These are phyloP conservation scores for Tribolium madens DNA, from an alignment of 1,140 invertebrate genomes.

Conservation along the genomic window DNA sequence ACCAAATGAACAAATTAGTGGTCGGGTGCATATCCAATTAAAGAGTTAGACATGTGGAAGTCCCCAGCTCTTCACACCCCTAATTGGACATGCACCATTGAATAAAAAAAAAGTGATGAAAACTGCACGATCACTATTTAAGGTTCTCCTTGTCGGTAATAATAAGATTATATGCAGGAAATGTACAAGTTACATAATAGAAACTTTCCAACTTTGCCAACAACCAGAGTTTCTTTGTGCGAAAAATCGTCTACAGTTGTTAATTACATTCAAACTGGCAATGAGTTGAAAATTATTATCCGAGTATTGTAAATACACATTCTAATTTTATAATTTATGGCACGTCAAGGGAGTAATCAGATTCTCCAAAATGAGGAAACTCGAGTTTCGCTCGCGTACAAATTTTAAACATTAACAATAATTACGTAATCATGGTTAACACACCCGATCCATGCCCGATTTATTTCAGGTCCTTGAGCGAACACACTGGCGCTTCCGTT, in stretches of 20 bases:
- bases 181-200: conserved; percentile 29
- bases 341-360: conserved; percentile 24
- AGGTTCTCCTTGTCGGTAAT: conserved; percentile 4
- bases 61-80: not conserved
- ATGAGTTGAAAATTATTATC: conserved; percentile 38
- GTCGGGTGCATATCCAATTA: conserved; percentile 4
- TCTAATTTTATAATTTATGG: conserved; percentile 37
- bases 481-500: conserved; percentile 36
- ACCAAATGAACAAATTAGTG: conserved; percentile 6
- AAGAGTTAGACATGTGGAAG: not conserved
- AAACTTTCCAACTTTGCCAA: conserved; percentile 31
- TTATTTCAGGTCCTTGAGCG: conserved; percentile 12
- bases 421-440: conserved; percentile 5
- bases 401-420: conserved; percentile 15
- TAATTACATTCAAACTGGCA: conserved; percentile 34
- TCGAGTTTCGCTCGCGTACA: not conserved
- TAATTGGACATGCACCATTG: not conserved
- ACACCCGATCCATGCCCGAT: not conserved
- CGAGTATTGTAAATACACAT: conserved; percentile 17
- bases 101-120: too few relatives aligned
- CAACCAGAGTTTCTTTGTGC: conserved; percentile 26
- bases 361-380: conserved; percentile 5
- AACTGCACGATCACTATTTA: not conserved
- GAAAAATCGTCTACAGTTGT: conserved; percentile 33
- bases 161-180: conserved; percentile 24